Conservation (phyloP, 2,113 vertebrate species). For the Cynopterus brachyotis region DNA sequence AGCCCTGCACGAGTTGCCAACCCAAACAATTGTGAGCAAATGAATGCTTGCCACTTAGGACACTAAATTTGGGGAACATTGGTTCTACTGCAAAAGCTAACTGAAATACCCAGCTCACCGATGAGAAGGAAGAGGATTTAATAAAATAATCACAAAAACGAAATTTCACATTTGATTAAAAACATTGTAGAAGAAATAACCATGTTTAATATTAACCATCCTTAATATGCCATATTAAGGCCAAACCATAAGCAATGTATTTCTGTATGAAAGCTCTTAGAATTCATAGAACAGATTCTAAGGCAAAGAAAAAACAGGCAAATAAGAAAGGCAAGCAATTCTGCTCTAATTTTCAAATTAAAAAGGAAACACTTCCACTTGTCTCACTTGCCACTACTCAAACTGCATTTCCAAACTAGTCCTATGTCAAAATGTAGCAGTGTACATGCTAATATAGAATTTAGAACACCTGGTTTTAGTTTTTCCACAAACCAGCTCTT, state of each 20-base stretch:
- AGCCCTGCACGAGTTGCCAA: not conserved
- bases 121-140: not conserved
- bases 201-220: not conserved
- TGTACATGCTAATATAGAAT: not conserved
- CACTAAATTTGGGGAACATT: not conserved
- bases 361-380: conserved; percentile 15
- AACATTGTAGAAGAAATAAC: not conserved
- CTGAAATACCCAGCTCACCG: not conserved
- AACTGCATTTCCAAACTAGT: not conserved
- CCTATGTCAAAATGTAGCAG: not conserved
- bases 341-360: not conserved
- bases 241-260: not conserved
- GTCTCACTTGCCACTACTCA: not conserved
- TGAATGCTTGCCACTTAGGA: not conserved
- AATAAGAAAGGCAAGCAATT: not conserved
- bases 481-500: not conserved
- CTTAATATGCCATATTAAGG: not conserved
- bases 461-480: not conserved
- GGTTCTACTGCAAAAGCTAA: not conserved
- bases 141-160: not conserved
- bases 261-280: not conserved
- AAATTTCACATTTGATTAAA: not conserved
- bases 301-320: not conserved
- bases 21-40: not conserved
- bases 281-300: conserved; percentile 4